Conservation (phyloP, 2,113 vertebrate species). For the Arenaria interpres region DNA sequence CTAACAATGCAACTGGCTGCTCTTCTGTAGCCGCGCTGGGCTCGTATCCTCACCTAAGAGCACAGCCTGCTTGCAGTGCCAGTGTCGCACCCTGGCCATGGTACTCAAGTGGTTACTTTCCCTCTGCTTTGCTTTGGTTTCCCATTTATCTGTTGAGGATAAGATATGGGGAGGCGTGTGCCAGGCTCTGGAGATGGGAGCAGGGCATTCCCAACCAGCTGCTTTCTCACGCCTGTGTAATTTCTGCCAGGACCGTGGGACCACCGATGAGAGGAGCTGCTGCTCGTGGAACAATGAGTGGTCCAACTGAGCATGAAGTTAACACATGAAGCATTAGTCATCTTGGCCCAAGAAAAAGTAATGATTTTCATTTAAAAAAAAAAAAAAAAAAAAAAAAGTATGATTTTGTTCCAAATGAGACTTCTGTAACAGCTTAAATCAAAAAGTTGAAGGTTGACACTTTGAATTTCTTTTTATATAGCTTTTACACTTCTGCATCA, state of each 20-base stretch:
- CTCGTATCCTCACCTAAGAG: rapidly evolving
- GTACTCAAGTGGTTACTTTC: rapidly evolving
- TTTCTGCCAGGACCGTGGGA: rapidly evolving
- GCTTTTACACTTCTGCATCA: background rate
- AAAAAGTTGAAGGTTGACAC: background rate
- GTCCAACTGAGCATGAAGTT: rapidly evolving
- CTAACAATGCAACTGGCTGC: rapidly evolving
- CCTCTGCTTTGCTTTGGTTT: background rate
- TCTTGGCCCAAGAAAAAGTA: background rate
- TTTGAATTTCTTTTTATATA: background rate
- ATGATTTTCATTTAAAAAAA: background rate
- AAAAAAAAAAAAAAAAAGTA: background rate
- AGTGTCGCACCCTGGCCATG: rapidly evolving
- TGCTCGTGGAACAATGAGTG: rapidly evolving
- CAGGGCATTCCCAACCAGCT: background rate
- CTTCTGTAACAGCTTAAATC: background rate
- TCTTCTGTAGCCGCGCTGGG: background rate
- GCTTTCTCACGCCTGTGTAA: rapidly evolving
- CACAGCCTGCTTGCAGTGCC: rapidly evolving
- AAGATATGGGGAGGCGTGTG: rapidly evolving
- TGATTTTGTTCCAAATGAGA: background rate
- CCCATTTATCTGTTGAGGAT: rapidly evolving
- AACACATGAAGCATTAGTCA: rapidly evolving
- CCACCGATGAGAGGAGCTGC: background rate
- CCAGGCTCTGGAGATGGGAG: background rate